Percentiles rank a stretch among this genome's conserved stretches.
These are phyloP conservation scores for Herminia tarsipennalis DNA, from an alignment of 2,888 invertebrate genomes.

Conservation along the genomic window DNA sequence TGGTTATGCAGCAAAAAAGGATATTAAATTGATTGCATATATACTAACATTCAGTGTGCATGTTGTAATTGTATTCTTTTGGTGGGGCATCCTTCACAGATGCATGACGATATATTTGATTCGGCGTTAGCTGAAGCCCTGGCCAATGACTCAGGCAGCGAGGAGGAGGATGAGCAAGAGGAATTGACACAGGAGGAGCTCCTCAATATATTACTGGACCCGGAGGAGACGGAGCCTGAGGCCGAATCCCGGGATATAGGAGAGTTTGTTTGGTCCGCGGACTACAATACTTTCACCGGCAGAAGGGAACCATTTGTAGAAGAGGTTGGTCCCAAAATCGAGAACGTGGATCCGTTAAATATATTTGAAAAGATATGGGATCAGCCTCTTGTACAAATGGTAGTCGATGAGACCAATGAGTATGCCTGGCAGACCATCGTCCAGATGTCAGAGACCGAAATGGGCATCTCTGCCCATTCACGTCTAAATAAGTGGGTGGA, in stretches of 20 bases:
- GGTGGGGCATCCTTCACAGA: neutral
- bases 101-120: neutral
- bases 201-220: neutral
- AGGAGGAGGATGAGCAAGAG: neutral
- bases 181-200: neutral
- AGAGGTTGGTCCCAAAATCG: constrained; percentile 6
- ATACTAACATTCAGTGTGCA: neutral
- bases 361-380: constrained; percentile 2
- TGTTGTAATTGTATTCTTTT: neutral
- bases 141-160: constrained; percentile 2
- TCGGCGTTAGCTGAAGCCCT: neutral
- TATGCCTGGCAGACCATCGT: constrained; percentile 23
- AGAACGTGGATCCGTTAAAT: neutral
- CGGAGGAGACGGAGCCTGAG: neutral
- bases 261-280: neutral
- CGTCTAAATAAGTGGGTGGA: constrained; percentile 19
- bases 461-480: constrained; percentile 12
- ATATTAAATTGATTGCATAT: neutral
- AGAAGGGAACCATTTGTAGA: neutral
- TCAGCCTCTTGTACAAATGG: constrained; percentile 3
- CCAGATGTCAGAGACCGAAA: constrained; percentile 1
- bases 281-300: neutral
- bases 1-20: neutral
- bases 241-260: neutral
- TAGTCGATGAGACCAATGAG: constrained; percentile 17